Conservation (phyloP, 2,113 vertebrate genomes). For the Pachypanchax playfairii region DNA sequence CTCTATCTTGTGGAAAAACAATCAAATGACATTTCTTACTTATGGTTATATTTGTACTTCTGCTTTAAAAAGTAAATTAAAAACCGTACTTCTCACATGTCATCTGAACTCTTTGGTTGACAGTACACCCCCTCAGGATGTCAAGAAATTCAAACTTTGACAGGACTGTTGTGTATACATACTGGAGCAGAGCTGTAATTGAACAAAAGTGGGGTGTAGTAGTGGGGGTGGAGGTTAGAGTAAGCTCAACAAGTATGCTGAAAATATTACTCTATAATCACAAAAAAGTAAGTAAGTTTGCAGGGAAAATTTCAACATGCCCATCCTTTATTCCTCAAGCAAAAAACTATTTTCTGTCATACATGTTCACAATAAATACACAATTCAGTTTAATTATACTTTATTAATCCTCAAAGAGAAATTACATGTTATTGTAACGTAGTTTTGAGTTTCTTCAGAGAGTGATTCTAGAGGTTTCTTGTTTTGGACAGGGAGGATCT, state of each 20-base stretch:
- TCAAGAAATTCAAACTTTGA: not conserved
- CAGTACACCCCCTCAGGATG: not conserved
- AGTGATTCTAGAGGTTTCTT: no score
- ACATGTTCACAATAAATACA: not conserved
- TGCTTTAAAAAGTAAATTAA: not conserved
- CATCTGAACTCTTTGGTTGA: not conserved
- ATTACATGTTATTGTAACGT: no score
- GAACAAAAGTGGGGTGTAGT: not conserved
- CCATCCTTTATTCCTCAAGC: not conserved
- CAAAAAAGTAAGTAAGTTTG: not conserved
- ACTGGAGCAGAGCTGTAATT: not conserved
- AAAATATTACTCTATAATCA: not conserved
- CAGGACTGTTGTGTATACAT: not conserved
- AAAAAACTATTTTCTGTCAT: not conserved
- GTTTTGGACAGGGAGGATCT: no score
- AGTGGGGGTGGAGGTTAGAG: not conserved
- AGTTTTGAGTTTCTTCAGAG: no score
- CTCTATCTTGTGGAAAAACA: no score
- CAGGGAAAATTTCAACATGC: not conserved
- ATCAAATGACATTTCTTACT: not conserved
- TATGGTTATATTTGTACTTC: not conserved
- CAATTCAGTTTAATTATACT: no score
- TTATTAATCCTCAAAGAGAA: no score
- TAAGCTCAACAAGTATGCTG: slow-evolving; percentile 2
- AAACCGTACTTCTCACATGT: not conserved